Evolutionary conservation across 2,888 invertebrate genomes (phyloP), one percentile per base, ranked within the genome.

Genomic region (Drosophila borborema): DNA sequence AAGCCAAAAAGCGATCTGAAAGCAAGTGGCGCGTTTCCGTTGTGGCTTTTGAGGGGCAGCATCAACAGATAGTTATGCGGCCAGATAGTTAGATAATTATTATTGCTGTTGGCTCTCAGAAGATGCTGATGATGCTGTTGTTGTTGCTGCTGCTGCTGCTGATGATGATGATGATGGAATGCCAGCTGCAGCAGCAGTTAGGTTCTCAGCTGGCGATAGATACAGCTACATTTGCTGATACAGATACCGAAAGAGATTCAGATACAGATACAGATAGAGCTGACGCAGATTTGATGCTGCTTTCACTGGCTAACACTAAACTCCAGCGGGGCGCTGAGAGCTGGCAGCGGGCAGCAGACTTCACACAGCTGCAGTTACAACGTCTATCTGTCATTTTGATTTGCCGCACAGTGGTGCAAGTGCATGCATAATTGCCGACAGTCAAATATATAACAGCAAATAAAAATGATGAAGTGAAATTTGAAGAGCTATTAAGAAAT

Each of bases 381-480:
- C 51, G 72, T 70, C 74, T 73, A 75, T 82, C 82, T 83, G 86
- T 83, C 82, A 86, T 82, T 86, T 86, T 82, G 86, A 82, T 86
- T 82, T 81, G 79, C 81, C 66, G 66, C 74, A 82, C 82, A 67
- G 65, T 82, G 85, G 66, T 34, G 45, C 51, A 68, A 62, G 23
- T 20, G 4, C 45, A 48, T 38, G 48, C 28, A 59, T 38, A 40
- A 60, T 36, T 40, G 49, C 20, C 40, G 41, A 20, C 28, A 28
- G n/a, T 49, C 9, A 38, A 28, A 38, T 34, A 20, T 20, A 59
- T n/a, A 38, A 31, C 43, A n/a, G 8, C 23, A 54, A 18, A 7
- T 12, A 9, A 3, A 31, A 38, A 7, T 18, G n/a, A 9, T 31
- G 3, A 53, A 20, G 34, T 38, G 36, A 38, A 54, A 54, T 38